A percentile compares a stretch with the other conserved stretches of the same genome.
phyloP scores from a whole-genome alignment of 2,113 vertebrate genomes.

The Athene noctua region DNA sequence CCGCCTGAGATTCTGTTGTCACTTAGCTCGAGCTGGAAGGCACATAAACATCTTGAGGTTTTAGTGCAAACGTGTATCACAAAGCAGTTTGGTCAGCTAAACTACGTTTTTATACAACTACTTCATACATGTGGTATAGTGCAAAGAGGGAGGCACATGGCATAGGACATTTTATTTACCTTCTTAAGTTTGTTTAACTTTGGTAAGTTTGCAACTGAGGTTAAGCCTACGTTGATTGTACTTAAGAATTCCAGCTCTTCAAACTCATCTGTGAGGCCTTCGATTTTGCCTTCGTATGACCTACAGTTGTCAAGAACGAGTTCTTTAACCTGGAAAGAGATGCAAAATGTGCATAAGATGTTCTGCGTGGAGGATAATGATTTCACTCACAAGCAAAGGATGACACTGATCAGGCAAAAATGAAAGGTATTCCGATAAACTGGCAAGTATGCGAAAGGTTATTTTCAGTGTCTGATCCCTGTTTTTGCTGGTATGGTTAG shows the following conservation, averaged over 20 bases:
- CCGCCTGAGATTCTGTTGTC: conserved; percentile 99
- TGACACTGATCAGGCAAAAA: not conserved
- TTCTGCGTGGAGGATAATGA: not conserved
- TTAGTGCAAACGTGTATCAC: not conserved
- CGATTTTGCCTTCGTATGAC: conserved; percentile 94
- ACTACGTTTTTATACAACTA: not conserved
- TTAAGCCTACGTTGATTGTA: conserved; percentile 96
- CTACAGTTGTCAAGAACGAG: conserved; percentile 97
- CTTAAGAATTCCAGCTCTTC: conserved; percentile 97
- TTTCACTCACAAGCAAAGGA: not conserved
- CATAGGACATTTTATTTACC: conserved; percentile 65
- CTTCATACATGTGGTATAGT: fast-evolving
- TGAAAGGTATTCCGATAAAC: not conserved
- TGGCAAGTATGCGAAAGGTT: not conserved
- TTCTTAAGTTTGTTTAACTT: conserved; percentile 99
- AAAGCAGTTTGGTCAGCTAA: not conserved
- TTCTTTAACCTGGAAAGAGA: conserved; percentile 88
- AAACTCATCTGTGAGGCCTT: conserved; percentile 96
- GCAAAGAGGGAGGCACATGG: not conserved
- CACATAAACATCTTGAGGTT: not conserved
- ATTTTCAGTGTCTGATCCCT: not conserved
- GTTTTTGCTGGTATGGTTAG: not conserved
- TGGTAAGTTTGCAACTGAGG: conserved; percentile 93
- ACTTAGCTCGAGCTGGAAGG: conserved; percentile 90
- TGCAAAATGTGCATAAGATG: fast-evolving